Percentiles rank a stretch among this genome's conserved stretches.
Evolutionary conservation across 1,140 invertebrate species (phyloP).

Genomic region (Bombyx mori): DNA sequence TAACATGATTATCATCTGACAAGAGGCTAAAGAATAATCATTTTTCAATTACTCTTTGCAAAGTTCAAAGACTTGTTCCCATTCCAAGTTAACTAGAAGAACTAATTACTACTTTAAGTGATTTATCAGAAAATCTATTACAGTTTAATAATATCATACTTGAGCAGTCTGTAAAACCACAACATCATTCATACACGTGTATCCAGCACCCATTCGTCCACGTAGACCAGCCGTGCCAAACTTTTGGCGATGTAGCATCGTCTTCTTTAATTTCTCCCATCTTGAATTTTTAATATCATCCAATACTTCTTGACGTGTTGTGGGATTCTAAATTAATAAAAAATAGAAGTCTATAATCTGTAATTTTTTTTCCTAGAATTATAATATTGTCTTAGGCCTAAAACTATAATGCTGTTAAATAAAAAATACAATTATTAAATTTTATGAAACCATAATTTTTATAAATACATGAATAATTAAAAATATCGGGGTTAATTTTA

Average conservation of each 20-base stretch:
- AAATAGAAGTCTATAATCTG: no score
- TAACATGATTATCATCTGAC: no score
- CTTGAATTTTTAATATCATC: constrained; percentile 34
- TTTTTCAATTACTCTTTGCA: no score
- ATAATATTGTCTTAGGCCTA: no score
- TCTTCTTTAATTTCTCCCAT: constrained; percentile 56
- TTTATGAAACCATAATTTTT: background rate
- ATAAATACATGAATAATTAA: background rate
- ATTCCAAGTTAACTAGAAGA: no score
- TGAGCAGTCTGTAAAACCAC: constrained; percentile 97
- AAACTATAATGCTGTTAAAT: background rate
- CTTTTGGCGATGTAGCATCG: constrained; percentile 78
- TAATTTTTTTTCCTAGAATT: no score
- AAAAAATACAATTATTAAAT: background rate
- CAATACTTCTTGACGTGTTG: constrained; percentile 43
- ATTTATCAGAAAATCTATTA: no score
- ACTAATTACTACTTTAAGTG: no score
- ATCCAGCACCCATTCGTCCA: constrained; percentile 93
- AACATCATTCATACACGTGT: constrained; percentile 95
- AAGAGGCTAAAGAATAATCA: no score
- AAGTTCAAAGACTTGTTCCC: no score
- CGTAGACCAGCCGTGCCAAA: constrained; percentile 95
- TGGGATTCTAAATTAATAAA: constrained; percentile 32
- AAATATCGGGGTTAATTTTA: background rate
- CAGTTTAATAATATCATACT: constrained; percentile 20